Evolutionary conservation across 2,113 vertebrate genomes (phyloP), one percentile per base, ranked within the genome.

Genomic region (Laticauda laticaudata): DNA sequence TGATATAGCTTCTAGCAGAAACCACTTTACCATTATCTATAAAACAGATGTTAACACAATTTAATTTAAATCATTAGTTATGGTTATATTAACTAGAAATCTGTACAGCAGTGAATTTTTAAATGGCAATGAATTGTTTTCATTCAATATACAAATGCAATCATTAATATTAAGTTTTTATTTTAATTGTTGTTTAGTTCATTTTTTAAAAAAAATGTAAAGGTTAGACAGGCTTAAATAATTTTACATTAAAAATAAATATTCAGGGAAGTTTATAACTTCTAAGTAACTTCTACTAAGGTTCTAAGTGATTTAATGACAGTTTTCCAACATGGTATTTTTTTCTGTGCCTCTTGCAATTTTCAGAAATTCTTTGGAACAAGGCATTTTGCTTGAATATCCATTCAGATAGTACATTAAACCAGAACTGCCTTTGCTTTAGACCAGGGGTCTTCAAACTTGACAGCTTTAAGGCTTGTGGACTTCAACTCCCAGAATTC

Each of bases 61-160:
- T 96, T 97, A 96, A 96, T 97, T 97, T 96, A 97, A 94, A 95
- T 96, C 94, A 95, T 96, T 96, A 95, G 94, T 95, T 93, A 95
- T 53, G 0, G 11, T 96, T 97, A 97, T 95, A 96, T 97, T 97
- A 96, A 91, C 93, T 94, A 95, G 96, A 96, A 57, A 57, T 59
- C 85, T 96, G 92, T 94, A 64, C 4, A 29, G 26, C 61, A 95
- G 97, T 96, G 94, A 75, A 75, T 75, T 18, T 75, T 75, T 20
- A 75, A 75, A 34, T 34, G n/a, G n/a, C n/a, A 34, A 75, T 75
- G n/a, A n/a, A 39, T 75, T 34, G 34, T 75, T 69, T 75, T 61
- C 69, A 34, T 15, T 15, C 15, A 15, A 75, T 75, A 75, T 75
- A 69, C 61, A 69, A n/a, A 64, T 69, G 12, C n/a, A 69, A 69